These are phyloP conservation scores for Hermaeophaga mercurialis DNA, from an alignment of 2,888 invertebrate genomes.

Conservation along the genomic window DNA sequence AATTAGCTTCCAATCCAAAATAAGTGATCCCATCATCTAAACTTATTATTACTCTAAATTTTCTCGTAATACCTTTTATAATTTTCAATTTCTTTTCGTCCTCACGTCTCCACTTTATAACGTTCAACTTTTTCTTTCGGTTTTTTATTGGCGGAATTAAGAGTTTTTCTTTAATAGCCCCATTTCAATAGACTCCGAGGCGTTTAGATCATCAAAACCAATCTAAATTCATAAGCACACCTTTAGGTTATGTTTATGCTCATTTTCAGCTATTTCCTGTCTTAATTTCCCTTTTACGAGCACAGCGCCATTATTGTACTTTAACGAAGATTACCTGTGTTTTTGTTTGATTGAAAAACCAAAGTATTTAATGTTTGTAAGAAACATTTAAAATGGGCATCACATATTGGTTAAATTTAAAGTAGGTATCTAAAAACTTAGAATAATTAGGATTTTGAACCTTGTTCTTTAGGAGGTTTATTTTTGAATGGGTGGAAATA, in stretches of 20 bases:
- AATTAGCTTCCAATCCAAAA: too few relatives aligned
- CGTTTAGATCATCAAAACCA: conserved; percentile 35
- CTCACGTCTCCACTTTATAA: conserved; percentile 54
- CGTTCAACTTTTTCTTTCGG: conserved; percentile 37
- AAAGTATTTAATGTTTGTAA: too few relatives aligned
- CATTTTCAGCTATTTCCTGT: neutral
- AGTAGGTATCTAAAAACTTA: too few relatives aligned
- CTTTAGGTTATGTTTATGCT: conserved; percentile 44
- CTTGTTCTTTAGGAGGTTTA: too few relatives aligned
- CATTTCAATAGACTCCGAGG: conserved; percentile 45
- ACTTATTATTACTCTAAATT: too few relatives aligned
- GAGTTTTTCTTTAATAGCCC: conserved; percentile 47
- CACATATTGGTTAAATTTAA: too few relatives aligned
- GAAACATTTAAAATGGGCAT: too few relatives aligned
- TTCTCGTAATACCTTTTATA: too few relatives aligned
- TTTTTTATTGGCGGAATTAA: conserved; percentile 54
- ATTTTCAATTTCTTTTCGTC: conserved; percentile 57
- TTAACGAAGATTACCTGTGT: neutral
- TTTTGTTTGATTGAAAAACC: neutral
- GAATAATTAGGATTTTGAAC: too few relatives aligned
- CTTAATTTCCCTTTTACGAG: conserved; percentile 1
- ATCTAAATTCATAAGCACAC: conserved; percentile 58
- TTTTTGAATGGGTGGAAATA: too few relatives aligned
- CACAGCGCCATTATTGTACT: neutral
- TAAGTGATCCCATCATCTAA: too few relatives aligned